These are phyloP conservation scores for Salvelinus sp. DNA, from an alignment of 2,113 vertebrate species.

Conservation along the genomic window DNA sequence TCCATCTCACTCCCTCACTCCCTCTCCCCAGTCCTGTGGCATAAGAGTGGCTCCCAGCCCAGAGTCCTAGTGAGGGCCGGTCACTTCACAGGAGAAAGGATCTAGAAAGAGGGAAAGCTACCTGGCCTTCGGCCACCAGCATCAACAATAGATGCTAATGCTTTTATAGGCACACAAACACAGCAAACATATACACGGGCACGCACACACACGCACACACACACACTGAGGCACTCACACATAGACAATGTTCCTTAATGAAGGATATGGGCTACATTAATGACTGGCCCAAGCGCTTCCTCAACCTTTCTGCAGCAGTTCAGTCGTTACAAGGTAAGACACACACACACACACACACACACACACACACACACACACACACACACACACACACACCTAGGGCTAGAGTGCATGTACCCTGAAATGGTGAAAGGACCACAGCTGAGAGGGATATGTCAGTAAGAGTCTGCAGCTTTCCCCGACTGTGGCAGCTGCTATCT, in stretches of 20 bases:
- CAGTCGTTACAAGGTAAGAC: too few relatives aligned
- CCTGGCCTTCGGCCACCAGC: conserved; percentile 12
- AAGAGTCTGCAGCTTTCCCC: not conserved
- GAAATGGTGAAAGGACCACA: not conserved
- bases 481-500: too few relatives aligned
- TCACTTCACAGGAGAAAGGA: not conserved
- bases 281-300: too few relatives aligned
- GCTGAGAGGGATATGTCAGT: not conserved
- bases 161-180: not conserved
- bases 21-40: conserved; percentile 49
- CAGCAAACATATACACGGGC: not conserved
- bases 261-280: too few relatives aligned
- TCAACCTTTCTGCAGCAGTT: too few relatives aligned
- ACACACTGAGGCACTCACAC: not conserved
- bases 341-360: conserved; percentile 9
- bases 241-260: too few relatives aligned
- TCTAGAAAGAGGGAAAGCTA: not conserved
- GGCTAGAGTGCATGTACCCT: not conserved
- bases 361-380: conserved; percentile 9
- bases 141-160: not conserved
- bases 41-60: conserved; percentile 52
- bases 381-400: conserved; percentile 1
- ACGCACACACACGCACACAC: conserved; percentile 23
- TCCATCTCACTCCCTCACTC: conserved; percentile 40
- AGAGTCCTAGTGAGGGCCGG: conserved; percentile 29